Conservation (phyloP, 2,797 vertebrate species). For the Spinus olivaceus region DNA sequence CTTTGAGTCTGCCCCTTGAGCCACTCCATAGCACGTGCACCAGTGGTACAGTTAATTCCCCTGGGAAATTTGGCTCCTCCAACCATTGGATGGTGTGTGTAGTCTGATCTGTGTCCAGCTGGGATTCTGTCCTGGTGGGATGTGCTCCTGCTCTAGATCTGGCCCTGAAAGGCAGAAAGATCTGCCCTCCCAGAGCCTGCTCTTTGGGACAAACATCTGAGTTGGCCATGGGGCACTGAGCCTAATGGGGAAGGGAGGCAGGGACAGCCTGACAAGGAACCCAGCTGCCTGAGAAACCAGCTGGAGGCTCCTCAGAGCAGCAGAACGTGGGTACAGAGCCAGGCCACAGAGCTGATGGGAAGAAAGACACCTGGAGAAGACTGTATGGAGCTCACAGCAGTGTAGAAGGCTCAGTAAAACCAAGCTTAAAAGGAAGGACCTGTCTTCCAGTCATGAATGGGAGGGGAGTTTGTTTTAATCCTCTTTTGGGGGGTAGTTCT, state of each 20-base stretch:
- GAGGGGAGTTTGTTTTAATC: not conserved
- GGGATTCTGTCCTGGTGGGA: not conserved
- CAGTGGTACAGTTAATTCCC: not conserved
- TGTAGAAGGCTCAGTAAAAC: not conserved
- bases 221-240: not conserved
- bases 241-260: not conserved
- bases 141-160: not conserved
- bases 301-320: not conserved
- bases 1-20: not conserved
- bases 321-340: not conserved
- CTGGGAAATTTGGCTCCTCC: not conserved
- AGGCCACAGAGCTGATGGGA: not conserved
- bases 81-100: accelerated
- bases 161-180: not conserved
- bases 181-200: not conserved
- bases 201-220: not conserved
- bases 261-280: not conserved
- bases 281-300: not conserved
- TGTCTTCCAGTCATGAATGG: not conserved
- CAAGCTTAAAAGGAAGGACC: not conserved
- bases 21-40: not conserved
- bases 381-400: not conserved
- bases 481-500: not conserved
- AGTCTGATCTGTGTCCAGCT: not conserved
- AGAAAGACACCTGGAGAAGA: not conserved